phyloP scores from a whole-genome alignment of 2,113 vertebrate species.

The Chaetodon trifascialis region DNA sequence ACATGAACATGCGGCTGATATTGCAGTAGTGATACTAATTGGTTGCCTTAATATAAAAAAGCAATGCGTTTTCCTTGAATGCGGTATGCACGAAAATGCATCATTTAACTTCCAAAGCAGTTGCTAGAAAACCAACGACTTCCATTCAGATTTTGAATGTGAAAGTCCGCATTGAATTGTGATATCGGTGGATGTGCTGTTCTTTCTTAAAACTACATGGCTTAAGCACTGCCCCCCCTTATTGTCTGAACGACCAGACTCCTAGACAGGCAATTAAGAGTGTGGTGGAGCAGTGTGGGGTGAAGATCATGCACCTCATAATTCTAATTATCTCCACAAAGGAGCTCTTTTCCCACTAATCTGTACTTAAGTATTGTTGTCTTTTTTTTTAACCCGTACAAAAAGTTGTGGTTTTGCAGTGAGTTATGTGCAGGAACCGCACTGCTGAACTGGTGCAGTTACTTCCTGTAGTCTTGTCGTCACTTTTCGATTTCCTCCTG shows the following conservation, averaged over 20 bases:
- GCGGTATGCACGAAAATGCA: not conserved
- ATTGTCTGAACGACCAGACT: constrained; percentile 34
- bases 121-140: not conserved
- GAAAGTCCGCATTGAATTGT: not conserved
- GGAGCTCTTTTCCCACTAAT: constrained; percentile 52
- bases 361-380: not conserved
- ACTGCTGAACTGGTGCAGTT: not conserved
- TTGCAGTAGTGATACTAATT: not conserved
- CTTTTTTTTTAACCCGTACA: not conserved
- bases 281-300: constrained; percentile 37
- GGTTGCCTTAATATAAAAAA: not conserved
- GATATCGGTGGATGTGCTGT: constrained; percentile 12
- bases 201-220: constrained; percentile 20
- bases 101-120: constrained; percentile 19
- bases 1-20: not conserved
- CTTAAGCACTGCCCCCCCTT: constrained; percentile 57
- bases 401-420: no score
- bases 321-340: constrained; percentile 77
- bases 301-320: constrained; percentile 63
- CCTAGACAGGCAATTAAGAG: constrained; percentile 75
- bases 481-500: not conserved
- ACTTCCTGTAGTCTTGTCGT: no score
- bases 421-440: not conserved
- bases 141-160: constrained; percentile 5
- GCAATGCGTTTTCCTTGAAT: not conserved